Conservation (phyloP, 2,888 invertebrate species). For the Morpho helenor region DNA sequence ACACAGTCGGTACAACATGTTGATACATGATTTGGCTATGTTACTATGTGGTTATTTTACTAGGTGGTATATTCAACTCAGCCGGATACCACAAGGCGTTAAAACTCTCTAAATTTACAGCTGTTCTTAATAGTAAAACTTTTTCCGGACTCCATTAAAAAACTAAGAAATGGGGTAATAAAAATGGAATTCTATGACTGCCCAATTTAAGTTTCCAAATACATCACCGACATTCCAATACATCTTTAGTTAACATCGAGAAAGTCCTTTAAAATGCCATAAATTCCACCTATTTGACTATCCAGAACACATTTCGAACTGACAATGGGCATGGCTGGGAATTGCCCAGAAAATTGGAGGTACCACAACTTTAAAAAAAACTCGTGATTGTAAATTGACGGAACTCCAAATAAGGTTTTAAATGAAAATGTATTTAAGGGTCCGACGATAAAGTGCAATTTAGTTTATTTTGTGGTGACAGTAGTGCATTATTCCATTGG, state of each 20-base stretch:
- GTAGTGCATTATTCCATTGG: conserved; percentile 36
- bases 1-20: no score
- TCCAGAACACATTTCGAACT: conserved; percentile 53
- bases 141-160: conserved; percentile 4
- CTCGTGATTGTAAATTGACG: conserved; percentile 35
- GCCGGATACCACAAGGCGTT: no score
- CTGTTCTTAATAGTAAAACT: neutral
- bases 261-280: conserved; percentile 38
- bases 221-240: conserved; percentile 17
- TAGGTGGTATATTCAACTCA: no score
- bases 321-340: conserved; percentile 42
- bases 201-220: conserved; percentile 24
- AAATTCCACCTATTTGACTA: conserved; percentile 43
- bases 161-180: neutral
- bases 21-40: no score
- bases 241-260: conserved; percentile 15
- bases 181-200: conserved; percentile 3
- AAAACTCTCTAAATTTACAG: no score
- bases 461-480: conserved; percentile 35
- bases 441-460: conserved; percentile 50
- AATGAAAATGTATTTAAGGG: conserved; percentile 37
- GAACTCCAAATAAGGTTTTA: conserved; percentile 34
- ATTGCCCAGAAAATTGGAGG: conserved; percentile 45
- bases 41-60: no score
- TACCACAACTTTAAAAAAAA: conserved; percentile 45